phyloP scores from a whole-genome alignment of 2,113 vertebrate genomes.

The Lepus europaeus region DNA sequence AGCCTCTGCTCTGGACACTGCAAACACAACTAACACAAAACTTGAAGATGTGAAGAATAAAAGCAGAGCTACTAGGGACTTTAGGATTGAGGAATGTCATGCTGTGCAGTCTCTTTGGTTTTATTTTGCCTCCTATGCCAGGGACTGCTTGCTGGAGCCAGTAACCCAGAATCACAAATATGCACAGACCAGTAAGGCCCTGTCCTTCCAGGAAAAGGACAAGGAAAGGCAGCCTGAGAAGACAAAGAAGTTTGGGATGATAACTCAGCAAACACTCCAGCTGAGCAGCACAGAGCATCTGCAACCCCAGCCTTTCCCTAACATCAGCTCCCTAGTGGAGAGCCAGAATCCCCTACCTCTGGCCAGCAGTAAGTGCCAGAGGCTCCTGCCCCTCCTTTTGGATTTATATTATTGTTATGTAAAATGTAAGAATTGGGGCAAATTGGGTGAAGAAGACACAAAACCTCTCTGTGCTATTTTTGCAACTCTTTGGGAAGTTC shows the following conservation, averaged over 20 bases:
- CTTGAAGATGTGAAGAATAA: not conserved
- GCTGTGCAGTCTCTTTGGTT: not conserved
- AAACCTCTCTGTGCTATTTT: not conserved
- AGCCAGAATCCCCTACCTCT: too few species aligned
- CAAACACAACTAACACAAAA: not conserved
- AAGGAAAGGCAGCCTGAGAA: not conserved
- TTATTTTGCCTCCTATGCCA: not conserved
- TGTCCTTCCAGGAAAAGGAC: fast-evolving
- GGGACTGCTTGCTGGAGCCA: not conserved
- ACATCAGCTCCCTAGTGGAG: not conserved
- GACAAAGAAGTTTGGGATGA: not conserved
- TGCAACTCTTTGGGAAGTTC: not conserved
- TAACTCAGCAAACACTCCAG: not conserved
- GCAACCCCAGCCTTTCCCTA: too few species aligned
- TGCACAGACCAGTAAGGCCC: fast-evolving
- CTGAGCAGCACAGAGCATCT: not conserved
- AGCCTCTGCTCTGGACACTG: too few species aligned
- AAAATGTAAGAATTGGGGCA: not conserved
- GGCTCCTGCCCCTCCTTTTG: not conserved
- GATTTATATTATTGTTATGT: not conserved
- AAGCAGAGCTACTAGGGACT: not conserved
- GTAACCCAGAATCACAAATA: not conserved
- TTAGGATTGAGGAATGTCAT: not conserved
- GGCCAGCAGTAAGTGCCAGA: not conserved
- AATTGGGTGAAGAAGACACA: not conserved